Conservation (phyloP, 2,113 vertebrate genomes). For the Ciconia maguari region DNA sequence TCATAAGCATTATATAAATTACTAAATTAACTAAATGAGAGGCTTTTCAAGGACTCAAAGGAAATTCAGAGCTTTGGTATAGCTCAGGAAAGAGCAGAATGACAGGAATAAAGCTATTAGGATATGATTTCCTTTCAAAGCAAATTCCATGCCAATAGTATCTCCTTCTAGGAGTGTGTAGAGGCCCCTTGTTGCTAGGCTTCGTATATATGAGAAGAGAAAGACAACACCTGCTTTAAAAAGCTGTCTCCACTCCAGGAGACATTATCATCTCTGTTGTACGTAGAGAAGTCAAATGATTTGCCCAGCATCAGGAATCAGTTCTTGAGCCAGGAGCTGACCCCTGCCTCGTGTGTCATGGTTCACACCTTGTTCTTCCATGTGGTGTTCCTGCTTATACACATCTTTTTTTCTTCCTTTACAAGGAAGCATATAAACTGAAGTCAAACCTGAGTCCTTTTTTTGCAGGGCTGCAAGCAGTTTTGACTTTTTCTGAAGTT, state of each 20-base stretch:
- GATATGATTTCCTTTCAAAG: background rate
- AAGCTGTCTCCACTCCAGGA: background rate
- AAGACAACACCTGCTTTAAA: background rate
- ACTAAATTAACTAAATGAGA: background rate
- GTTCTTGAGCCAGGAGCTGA: background rate
- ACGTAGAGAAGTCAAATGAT: background rate
- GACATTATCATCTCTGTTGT: background rate
- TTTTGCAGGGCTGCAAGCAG: background rate
- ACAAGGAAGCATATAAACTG: background rate
- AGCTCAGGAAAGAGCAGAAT: background rate
- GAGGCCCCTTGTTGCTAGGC: background rate
- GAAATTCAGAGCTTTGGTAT: background rate
- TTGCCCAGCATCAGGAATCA: background rate
- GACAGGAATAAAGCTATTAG: background rate
- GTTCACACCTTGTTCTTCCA: background rate
- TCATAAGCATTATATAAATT: constrained; percentile 26
- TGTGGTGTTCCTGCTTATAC: background rate
- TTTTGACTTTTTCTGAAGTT: background rate
- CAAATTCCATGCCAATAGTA: background rate
- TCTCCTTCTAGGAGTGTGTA: background rate
- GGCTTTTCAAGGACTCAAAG: background rate
- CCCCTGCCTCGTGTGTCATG: rapidly evolving
- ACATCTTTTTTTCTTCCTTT: background rate
- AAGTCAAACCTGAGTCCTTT: background rate
- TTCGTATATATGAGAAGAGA: background rate